Evolutionary conservation across 1,140 invertebrate species (phyloP).

Genomic region (Parasteatoda tepidariorum): DNA sequence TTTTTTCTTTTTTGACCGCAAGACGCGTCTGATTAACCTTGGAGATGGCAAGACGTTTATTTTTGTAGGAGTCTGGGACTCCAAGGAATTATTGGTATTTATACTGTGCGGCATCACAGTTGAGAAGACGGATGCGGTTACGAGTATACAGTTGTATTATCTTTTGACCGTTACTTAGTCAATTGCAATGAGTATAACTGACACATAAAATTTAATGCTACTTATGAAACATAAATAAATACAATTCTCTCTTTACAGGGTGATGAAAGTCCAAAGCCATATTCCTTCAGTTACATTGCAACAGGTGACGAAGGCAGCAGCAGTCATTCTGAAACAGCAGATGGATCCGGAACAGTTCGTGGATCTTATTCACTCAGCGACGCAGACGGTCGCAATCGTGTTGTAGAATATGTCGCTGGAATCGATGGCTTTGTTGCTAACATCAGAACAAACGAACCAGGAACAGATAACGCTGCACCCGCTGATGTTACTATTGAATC

Average conservation of each 20-base stretch:
- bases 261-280: conserved; percentile 31
- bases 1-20: no score
- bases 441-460: conserved; percentile 1
- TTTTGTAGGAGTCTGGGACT: no score
- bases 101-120: no score
- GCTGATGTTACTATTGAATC: conserved; percentile 4
- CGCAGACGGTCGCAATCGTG: conserved; percentile 62
- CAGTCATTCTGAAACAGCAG: conserved; percentile 30
- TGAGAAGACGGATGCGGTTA: no score
- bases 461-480: conserved; percentile 14
- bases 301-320: conserved; percentile 49
- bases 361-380: conserved; percentile 63
- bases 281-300: conserved; percentile 64
- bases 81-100: no score
- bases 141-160: no score
- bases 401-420: conserved; percentile 65
- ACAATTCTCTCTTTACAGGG: neutral
- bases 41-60: no score
- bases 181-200: no score
- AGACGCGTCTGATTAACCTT: no score
- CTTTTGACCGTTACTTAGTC: no score
- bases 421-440: conserved; percentile 64
- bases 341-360: conserved; percentile 55
- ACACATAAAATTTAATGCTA: no score
- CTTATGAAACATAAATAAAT: no score